These are phyloP conservation scores for Urocyon cinereoargenteus DNA, from an alignment of 2,797 vertebrate genomes.

Conservation along the genomic window DNA sequence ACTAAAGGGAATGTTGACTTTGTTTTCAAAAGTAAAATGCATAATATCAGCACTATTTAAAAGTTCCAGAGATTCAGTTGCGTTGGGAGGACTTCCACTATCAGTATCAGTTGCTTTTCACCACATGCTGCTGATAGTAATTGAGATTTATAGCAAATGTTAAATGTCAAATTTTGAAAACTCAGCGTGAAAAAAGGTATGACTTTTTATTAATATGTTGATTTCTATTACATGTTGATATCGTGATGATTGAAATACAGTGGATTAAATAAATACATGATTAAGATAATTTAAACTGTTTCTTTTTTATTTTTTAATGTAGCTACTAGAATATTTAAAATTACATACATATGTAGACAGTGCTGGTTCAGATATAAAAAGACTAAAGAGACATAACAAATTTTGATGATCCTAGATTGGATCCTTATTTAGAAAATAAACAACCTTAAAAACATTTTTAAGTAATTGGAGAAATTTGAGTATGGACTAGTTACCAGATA, in stretches of 20 bases:
- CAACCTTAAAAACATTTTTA: neutral
- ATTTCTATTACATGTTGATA: neutral
- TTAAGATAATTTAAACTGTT: neutral
- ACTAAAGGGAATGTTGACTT: neutral
- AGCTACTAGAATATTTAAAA: neutral
- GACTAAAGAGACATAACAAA: neutral
- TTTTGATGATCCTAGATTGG: neutral
- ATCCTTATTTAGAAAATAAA: neutral
- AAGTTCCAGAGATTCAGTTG: neutral
- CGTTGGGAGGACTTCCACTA: neutral
- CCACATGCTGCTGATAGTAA: no score
- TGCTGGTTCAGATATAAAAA: neutral
- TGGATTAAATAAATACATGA: neutral
- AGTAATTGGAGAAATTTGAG: neutral
- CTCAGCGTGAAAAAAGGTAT: neutral
- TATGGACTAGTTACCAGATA: neutral
- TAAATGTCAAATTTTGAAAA: neutral
- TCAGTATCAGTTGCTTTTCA: accelerated
- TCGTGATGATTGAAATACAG: neutral
- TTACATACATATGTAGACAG: neutral
- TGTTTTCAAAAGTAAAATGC: conserved; percentile 38
- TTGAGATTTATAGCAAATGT: neutral
- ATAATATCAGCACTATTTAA: neutral
- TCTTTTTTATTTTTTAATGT: neutral
- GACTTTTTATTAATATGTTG: neutral